Evolutionary conservation across 2,797 vertebrate genomes (phyloP).

Genomic region (Kryptopterus vitreolus): DNA sequence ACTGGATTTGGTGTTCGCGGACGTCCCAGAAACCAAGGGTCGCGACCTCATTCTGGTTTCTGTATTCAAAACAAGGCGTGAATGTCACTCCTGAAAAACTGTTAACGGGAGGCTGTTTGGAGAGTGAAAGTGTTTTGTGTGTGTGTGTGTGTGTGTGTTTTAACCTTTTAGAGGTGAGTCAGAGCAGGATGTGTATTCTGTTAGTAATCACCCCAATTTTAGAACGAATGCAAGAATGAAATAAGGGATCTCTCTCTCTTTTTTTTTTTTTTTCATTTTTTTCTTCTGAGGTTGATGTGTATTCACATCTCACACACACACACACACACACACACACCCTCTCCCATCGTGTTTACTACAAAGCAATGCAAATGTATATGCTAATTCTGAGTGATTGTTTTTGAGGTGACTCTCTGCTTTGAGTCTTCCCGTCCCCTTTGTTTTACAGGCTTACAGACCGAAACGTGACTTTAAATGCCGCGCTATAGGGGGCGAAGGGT

Average conservation of each 20-base stretch:
- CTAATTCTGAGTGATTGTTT: constrained; percentile 22
- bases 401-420: neutral
- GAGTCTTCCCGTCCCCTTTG: neutral
- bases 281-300: neutral
- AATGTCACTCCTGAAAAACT: neutral
- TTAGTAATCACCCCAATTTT: neutral
- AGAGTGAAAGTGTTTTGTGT: neutral
- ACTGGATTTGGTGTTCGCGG: neutral
- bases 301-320: neutral
- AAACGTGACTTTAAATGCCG: constrained; percentile 1
- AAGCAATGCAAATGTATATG: constrained; percentile 22
- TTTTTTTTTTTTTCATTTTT: no score
- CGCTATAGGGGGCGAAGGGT: neutral
- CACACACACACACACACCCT: neutral
- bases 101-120: neutral
- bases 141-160: constrained; percentile 6
- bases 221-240: neutral
- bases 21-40: constrained; percentile 7
- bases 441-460: neutral
- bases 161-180: constrained; percentile 13
- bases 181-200: constrained; percentile 1
- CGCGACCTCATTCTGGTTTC: constrained; percentile 8
- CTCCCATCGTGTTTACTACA: neutral
- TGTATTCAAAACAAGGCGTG: neutral
- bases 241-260: neutral